Conservation (phyloP, 2,888 invertebrate species). For the Cantharis nigra region DNA sequence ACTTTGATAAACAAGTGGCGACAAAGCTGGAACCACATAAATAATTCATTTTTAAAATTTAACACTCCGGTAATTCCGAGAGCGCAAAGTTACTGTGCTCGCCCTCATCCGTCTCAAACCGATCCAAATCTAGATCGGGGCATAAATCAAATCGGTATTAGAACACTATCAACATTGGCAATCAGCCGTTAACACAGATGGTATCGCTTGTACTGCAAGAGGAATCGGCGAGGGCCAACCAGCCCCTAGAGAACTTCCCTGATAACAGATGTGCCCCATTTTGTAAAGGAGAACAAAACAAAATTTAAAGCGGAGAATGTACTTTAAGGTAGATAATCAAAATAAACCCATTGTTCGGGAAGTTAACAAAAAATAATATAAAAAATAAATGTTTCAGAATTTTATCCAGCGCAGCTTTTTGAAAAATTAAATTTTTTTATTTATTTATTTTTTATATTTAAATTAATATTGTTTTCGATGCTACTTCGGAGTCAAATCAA, state of each 20-base stretch:
- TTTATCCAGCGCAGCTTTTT: background rate
- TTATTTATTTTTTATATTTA: too few species aligned
- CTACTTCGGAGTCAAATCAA: too few species aligned
- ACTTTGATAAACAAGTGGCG: background rate
- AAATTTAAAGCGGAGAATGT: background rate
- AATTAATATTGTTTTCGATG: too few species aligned
- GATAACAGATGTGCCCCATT: constrained; percentile 29
- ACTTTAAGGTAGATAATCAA: background rate
- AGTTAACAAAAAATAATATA: background rate
- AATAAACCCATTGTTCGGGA: background rate
- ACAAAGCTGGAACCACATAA: background rate
- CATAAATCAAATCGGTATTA: constrained; percentile 55
- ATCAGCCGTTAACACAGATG: constrained; percentile 56
- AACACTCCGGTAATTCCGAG: background rate
- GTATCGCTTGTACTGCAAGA: constrained; percentile 41
- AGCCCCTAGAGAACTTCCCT: constrained; percentile 23
- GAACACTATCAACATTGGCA: constrained; percentile 49
- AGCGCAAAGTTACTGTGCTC: background rate
- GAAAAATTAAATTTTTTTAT: too few species aligned
- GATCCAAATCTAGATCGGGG: constrained; percentile 36
- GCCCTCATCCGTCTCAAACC: constrained; percentile 11
- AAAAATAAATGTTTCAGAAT: background rate
- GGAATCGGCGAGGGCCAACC: constrained; percentile 26
- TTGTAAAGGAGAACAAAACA: background rate
- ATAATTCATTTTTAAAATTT: constrained; percentile 16